Conservation (phyloP, 2,888 invertebrate genomes). For the Atrina japonica region DNA sequence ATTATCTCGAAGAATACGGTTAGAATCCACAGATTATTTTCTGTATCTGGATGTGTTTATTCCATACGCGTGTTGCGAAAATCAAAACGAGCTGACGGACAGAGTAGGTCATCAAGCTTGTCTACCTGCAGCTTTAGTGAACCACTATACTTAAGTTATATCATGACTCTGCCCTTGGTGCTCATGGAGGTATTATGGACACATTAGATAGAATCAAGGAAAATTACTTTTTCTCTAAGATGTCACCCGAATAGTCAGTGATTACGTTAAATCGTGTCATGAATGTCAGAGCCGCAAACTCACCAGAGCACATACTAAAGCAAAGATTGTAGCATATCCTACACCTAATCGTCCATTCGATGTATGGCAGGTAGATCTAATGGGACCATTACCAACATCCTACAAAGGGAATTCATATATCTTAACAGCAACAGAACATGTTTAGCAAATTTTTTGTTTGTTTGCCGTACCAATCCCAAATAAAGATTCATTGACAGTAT, state of each 20-base stretch:
- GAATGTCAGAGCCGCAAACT: constrained; percentile 39
- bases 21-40: constrained; percentile 15
- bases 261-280: constrained; percentile 44
- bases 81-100: constrained; percentile 33
- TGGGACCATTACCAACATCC: constrained; percentile 26
- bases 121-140: constrained; percentile 34
- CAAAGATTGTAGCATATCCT: constrained; percentile 4
- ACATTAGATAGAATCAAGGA: constrained; percentile 39
- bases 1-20: constrained; percentile 39
- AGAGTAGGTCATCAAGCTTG: constrained; percentile 39
- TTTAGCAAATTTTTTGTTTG: constrained; percentile 37
- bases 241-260: constrained; percentile 29
- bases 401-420: too few relatives aligned
- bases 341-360: constrained; percentile 25
- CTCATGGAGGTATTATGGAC: constrained; percentile 45
- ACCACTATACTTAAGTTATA: too few relatives aligned
- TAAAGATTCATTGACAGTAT: constrained; percentile 27
- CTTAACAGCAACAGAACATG: constrained; percentile 47
- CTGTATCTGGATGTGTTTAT: constrained; percentile 40
- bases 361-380: constrained; percentile 29
- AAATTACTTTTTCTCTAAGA: constrained; percentile 33
- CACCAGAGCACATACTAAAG: constrained; percentile 3
- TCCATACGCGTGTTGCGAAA: constrained; percentile 36
- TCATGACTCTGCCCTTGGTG: too few relatives aligned
- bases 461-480: constrained; percentile 16